phyloP scores from a whole-genome alignment of 2,113 vertebrate genomes.

The Gallinago undulata region DNA sequence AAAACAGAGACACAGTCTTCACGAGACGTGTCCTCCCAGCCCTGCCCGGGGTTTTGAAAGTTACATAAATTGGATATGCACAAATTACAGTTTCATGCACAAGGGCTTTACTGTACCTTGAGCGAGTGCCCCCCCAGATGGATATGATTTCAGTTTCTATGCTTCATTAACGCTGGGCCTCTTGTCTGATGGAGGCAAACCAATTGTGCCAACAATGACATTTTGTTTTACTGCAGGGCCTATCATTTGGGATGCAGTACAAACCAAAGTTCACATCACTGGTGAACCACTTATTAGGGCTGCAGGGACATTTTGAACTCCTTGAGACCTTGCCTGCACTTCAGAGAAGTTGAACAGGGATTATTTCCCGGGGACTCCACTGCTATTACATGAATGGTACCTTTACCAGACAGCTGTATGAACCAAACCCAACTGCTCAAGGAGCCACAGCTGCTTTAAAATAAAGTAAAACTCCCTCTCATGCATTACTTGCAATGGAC shows the following conservation, averaged over 20 bases:
- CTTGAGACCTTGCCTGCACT: background rate
- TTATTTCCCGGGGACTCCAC: background rate
- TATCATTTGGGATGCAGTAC: background rate
- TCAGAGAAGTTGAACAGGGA: background rate
- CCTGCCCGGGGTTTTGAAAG: background rate
- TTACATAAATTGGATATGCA: background rate
- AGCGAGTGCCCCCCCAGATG: background rate
- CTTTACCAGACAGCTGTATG: background rate
- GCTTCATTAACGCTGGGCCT: constrained; percentile 5
- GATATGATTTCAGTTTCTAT: background rate
- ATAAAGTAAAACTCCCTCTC: background rate
- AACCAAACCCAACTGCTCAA: background rate
- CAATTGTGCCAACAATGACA: background rate
- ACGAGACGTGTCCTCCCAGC: background rate
- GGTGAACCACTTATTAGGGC: background rate
- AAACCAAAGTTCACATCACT: background rate
- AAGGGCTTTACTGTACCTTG: constrained; percentile 21
- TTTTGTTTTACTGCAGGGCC: background rate
- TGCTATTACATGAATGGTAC: background rate
- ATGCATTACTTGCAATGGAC: background rate
- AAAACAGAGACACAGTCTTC: background rate
- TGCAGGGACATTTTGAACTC: background rate
- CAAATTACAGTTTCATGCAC: background rate
- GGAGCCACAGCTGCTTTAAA: background rate
- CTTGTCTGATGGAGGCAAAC: background rate